A percentile compares a stretch with the other conserved stretches of the same genome.
Conservation (phyloP, 2,113 vertebrate genomes). For the Melanerpes aurifrons region DNA sequence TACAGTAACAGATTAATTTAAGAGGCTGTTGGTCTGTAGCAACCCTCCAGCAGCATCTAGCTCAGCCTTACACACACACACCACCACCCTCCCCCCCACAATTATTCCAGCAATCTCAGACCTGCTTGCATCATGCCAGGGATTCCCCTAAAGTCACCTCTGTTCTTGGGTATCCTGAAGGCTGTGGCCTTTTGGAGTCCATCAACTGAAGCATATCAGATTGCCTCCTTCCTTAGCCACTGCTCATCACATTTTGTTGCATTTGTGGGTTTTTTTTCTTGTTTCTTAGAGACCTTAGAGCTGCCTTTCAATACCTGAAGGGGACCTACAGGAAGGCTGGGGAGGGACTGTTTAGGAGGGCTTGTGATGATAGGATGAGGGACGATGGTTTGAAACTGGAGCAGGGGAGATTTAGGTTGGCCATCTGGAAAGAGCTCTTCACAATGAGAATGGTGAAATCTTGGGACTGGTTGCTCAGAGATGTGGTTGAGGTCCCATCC, state of each 20-base stretch:
- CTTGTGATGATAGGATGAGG: no score
- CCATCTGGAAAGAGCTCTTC: no score
- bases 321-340: no score
- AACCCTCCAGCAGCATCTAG: background rate
- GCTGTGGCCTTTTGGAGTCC: fast-evolving
- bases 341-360: no score
- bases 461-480: no score
- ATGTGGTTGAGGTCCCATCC: no score
- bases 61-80: background rate
- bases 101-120: background rate
- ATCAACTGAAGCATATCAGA: background rate
- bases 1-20: background rate
- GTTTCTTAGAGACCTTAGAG: background rate
- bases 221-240: background rate
- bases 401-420: no score
- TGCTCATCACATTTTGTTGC: background rate
- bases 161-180: background rate
- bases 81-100: no score
- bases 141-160: background rate
- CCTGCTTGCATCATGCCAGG: background rate
- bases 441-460: no score
- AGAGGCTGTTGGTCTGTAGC: background rate
- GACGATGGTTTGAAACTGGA: no score
- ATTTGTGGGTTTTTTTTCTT: background rate
- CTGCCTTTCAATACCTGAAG: no score